Percentiles rank a stretch among this genome's conserved stretches.
Evolutionary conservation across 1,140 invertebrate species (phyloP).

Genomic region (Atopsyche davidsoni): DNA sequence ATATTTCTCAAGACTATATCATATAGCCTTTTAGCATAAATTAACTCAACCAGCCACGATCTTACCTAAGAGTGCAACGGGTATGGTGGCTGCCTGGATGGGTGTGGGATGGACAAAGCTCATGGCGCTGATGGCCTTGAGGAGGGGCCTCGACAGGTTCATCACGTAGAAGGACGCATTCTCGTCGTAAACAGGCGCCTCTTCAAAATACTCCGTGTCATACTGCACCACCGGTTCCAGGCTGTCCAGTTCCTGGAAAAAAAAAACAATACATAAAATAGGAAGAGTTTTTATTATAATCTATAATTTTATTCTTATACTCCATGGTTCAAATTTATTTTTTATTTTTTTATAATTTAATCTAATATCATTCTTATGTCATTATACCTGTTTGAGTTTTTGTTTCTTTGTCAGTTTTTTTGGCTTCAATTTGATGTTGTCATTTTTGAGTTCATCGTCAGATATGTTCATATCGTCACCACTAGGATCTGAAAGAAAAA

Average conservation of each 20-base stretch:
- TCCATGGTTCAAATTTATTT: constrained; percentile 9
- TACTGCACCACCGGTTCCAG: constrained; percentile 45
- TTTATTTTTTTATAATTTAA: constrained; percentile 5
- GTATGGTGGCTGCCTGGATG: constrained; percentile 92
- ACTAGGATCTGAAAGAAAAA: constrained; percentile 21
- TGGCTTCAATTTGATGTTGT: constrained; percentile 54
- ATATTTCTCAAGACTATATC: too few relatives aligned
- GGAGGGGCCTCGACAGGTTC: constrained; percentile 83
- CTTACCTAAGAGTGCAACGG: constrained; percentile 75
- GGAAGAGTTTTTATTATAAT: not conserved
- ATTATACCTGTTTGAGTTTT: constrained; percentile 41
- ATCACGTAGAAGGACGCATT: constrained; percentile 83
- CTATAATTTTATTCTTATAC: too few relatives aligned
- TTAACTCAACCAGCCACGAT: too few relatives aligned
- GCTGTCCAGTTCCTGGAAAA: constrained; percentile 36
- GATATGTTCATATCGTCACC: constrained; percentile 50
- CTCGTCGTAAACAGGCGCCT: constrained; percentile 62
- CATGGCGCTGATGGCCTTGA: constrained; percentile 81
- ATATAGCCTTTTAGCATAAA: too few relatives aligned
- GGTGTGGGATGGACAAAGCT: constrained; percentile 93
- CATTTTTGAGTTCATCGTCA: constrained; percentile 66
- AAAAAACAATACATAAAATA: not conserved
- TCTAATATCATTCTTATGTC: constrained; percentile 2
- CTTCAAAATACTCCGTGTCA: constrained; percentile 69
- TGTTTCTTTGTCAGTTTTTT: constrained; percentile 52